These are phyloP conservation scores for Trichogramma dendrolimi DNA, from an alignment of 2,888 invertebrate species.

Conservation along the genomic window DNA sequence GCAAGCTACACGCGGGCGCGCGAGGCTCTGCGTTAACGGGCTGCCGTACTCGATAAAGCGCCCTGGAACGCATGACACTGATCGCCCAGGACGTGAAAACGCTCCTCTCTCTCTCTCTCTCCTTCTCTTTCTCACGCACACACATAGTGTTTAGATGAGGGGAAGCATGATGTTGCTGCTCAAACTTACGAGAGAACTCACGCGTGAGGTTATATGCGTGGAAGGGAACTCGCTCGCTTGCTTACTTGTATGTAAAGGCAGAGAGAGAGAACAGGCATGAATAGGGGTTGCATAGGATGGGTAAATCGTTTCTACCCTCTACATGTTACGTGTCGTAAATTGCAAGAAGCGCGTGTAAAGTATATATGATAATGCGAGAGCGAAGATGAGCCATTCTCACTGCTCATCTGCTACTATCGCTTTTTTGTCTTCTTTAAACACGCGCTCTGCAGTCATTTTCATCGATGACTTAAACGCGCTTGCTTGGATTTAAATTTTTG, in stretches of 20 bases:
- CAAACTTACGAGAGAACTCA: neutral
- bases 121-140: conserved; percentile 25
- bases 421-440: neutral
- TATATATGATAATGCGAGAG: conserved; percentile 14
- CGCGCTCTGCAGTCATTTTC: neutral
- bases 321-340: conserved; percentile 14
- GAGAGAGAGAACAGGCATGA: neutral
- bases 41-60: conserved; percentile 50
- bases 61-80: conserved; percentile 44
- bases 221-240: too few species aligned
- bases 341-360: conserved; percentile 13
- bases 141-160: conserved; percentile 52
- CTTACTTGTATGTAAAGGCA: conserved; percentile 2
- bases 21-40: conserved; percentile 43
- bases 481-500: too few species aligned
- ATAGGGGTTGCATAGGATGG: conserved; percentile 24
- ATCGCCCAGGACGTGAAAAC: conserved; percentile 47
- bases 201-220: too few species aligned
- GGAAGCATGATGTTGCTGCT: conserved; percentile 43
- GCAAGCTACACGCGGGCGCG: conserved; percentile 19
- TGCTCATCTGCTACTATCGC: neutral
- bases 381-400: conserved; percentile 8
- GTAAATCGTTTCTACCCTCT: conserved; percentile 25
- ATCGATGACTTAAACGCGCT: too few species aligned
- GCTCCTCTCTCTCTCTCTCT: too few species aligned